Conservation (phyloP, 2,888 invertebrate genomes). For the Ptychoptera albimana region DNA sequence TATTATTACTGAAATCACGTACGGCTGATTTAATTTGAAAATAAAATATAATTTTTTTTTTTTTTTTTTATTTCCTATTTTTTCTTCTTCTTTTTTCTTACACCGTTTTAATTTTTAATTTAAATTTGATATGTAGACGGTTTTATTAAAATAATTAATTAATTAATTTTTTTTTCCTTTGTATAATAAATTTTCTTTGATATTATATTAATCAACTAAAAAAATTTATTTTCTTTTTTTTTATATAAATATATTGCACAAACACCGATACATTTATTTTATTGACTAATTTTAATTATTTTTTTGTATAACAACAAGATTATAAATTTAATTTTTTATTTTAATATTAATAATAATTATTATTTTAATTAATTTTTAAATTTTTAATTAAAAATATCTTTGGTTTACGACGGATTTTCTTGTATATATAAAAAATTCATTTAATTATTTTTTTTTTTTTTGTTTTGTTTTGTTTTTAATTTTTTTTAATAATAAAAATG, state of each 20-base stretch:
- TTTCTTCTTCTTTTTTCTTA: background rate
- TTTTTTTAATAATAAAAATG: no score
- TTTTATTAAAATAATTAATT: background rate
- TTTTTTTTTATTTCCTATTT: background rate
- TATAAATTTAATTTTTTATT: no score
- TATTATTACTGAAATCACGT: background rate
- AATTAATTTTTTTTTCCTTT: no score
- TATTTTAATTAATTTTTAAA: background rate
- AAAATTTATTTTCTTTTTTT: background rate
- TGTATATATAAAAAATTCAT: background rate
- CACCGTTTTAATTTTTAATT: background rate
- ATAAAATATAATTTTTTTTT: background rate
- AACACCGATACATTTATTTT: no score
- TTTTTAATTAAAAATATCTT: background rate
- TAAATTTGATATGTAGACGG: constrained; percentile 7
- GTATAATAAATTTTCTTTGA: no score
- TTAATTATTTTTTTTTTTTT: background rate
- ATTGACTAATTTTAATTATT: no score
- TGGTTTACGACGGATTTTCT: background rate
- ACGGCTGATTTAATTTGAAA: background rate
- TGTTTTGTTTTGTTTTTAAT: background rate
- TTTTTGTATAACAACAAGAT: no score
- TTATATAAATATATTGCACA: no score
- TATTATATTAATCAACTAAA: background rate
- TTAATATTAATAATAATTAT: background rate